Base-by-base conservation (phyloP, 2,797 vertebrate genomes). In the Chaunax sp. region DNA sequence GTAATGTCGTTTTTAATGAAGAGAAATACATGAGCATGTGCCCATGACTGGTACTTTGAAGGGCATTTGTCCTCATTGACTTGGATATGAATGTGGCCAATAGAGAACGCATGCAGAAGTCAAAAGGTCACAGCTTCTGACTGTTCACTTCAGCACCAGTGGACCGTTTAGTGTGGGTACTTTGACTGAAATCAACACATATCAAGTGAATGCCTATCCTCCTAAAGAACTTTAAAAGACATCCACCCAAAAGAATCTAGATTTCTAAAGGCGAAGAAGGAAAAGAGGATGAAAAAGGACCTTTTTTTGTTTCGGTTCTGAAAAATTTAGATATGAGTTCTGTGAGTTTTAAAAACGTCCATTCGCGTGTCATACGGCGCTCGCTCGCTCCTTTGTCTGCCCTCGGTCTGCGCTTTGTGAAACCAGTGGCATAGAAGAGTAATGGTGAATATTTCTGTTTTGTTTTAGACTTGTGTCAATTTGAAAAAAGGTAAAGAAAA, bases 361-460 rank as follows among this genome's bases (percentile, higher is more conserved):
- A 65, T 80, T 83, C 65, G 77, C 74, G 60, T 10, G 84, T 81
- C 75, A 41, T 23, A 40, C 54, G 82, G 77, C 71, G 67, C 83
- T 64, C 57, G 77, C 88, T 84, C 62, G 76, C 83, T 87, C 63
- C 77, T 80, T 85, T 77, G 87, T 88, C 78, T 77, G 89, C 83
- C 85, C 77, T 89, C 20, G 78, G 83, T 87, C 90, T 90, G 80
- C 85, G 79, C 89, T 89, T 91, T 70, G 90, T 92, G 89, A 93
- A 92, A 87, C 87, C 89, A 87, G 92, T 93, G 93, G 92, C 91
- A 87, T 94, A 92, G 90, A 93, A 85, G 80, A 91, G 81, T 90
- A 86, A 89, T 75, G 81, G 92, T 93, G 89, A 92, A 87, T 81
- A 88, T 91, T 93, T 90, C 87, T 74, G 85, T 93, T 93, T 86